These are phyloP conservation scores for Merodon equestris DNA, from an alignment of 2,888 invertebrate species.

Conservation along the genomic window DNA sequence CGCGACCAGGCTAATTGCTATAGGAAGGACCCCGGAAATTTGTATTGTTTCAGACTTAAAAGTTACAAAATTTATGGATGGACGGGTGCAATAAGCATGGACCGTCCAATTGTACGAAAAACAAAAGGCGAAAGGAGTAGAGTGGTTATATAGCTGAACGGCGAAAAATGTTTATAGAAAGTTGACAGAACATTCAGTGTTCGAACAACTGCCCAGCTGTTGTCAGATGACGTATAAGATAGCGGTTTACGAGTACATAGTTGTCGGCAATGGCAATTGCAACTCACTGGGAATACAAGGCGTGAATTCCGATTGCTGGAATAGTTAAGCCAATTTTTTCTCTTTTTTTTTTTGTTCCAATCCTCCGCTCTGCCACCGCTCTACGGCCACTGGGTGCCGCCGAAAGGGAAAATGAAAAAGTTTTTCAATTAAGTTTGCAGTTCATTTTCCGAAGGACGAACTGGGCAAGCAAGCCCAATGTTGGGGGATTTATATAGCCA, in stretches of 20 bases:
- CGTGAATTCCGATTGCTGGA: constrained; percentile 64
- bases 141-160: constrained; percentile 36
- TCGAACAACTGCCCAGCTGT: constrained; percentile 26
- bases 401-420: constrained; percentile 63
- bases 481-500: too few relatives aligned
- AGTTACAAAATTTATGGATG: constrained; percentile 69
- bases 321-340: constrained; percentile 53
- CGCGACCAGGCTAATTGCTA: constrained; percentile 59
- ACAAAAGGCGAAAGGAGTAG: constrained; percentile 39
- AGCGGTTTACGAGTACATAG: constrained; percentile 47
- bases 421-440: constrained; percentile 69
- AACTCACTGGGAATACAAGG: constrained; percentile 25
- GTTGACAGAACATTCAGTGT: constrained; percentile 35
- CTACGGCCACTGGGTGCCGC: neutral
- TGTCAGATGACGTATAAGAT: constrained; percentile 20
- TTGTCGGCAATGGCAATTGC: neutral
- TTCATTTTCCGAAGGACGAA: constrained; percentile 63
- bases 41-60: constrained; percentile 67
- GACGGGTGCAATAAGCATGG: constrained; percentile 65
- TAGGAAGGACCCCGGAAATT: constrained; percentile 67
- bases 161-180: constrained; percentile 55
- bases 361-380: constrained; percentile 9
- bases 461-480: constrained; percentile 17
- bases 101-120: constrained; percentile 21
- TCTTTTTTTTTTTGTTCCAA: neutral